phyloP scores from a whole-genome alignment of 1,140 invertebrate genomes.

The Drosophila pachea region DNA sequence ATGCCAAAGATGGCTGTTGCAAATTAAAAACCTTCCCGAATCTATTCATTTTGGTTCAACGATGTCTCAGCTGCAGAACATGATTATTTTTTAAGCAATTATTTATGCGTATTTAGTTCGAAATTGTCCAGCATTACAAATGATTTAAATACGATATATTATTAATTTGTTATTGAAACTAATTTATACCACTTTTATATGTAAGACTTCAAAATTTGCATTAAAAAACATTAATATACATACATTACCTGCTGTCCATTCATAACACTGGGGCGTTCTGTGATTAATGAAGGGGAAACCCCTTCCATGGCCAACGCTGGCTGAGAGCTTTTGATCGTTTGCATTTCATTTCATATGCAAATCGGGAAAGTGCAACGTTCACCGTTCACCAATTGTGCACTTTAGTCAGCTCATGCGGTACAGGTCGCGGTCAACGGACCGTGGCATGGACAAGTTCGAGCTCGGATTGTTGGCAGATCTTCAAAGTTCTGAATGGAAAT shows the following conservation, averaged over 20 bases:
- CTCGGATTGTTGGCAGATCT: constrained; percentile 36
- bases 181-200: constrained; percentile 63
- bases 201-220: constrained; percentile 40
- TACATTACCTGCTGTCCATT: too few species aligned
- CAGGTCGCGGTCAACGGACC: constrained; percentile 36
- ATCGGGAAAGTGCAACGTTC: constrained; percentile 40
- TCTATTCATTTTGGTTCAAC: constrained; percentile 69
- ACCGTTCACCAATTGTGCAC: neutral
- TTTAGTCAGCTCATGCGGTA: constrained; percentile 3
- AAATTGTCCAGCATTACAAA: constrained; percentile 60
- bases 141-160: constrained; percentile 41
- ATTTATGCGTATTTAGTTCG: constrained; percentile 26
- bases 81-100: constrained; percentile 68
- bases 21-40: constrained; percentile 80
- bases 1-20: constrained; percentile 81
- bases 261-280: too few species aligned
- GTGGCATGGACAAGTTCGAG: constrained; percentile 44
- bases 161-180: constrained; percentile 65
- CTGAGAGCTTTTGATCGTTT: too few species aligned
- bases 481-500: constrained; percentile 12
- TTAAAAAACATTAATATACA: constrained; percentile 13
- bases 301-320: too few species aligned
- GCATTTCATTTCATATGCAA: constrained; percentile 21
- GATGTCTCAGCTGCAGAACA: constrained; percentile 73
- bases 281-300: too few species aligned